These are phyloP conservation scores for Polydrusus tereticollis DNA, from an alignment of 2,888 invertebrate genomes.

Conservation along the genomic window DNA sequence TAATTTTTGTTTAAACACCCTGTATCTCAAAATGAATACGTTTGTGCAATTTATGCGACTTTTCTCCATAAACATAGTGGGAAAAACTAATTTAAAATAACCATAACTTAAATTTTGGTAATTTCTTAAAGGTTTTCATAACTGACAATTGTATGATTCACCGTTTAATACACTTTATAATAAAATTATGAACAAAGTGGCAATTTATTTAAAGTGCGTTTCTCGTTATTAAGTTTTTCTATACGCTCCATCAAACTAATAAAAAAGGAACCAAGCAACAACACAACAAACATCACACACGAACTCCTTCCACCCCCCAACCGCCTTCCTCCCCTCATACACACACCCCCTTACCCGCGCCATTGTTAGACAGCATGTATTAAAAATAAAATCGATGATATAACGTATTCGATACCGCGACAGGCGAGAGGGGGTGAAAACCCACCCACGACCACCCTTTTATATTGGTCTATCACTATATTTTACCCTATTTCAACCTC, in stretches of 20 bases:
- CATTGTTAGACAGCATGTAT: constrained; percentile 51
- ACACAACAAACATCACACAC: constrained; percentile 49
- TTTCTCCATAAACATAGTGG: too few species aligned
- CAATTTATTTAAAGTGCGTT: background rate
- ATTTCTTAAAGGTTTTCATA: too few species aligned
- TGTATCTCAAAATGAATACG: too few species aligned
- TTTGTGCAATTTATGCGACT: too few species aligned
- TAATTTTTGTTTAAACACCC: too few species aligned
- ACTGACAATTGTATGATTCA: background rate
- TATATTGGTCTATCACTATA: constrained; percentile 24
- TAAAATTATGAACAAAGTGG: background rate
- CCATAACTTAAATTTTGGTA: too few species aligned
- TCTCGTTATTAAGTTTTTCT: constrained; percentile 15
- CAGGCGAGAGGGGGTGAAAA: constrained; percentile 27
- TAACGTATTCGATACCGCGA: constrained; percentile 48
- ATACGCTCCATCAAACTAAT: constrained; percentile 43
- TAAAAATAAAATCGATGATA: constrained; percentile 52
- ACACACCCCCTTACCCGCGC: constrained; percentile 37
- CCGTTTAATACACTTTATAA: too few species aligned
- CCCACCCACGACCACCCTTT: constrained; percentile 32
- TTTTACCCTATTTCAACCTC: constrained; percentile 28
- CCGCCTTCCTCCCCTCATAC: constrained; percentile 13
- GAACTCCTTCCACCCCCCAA: constrained; percentile 36
- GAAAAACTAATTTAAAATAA: too few species aligned
- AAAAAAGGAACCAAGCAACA: constrained; percentile 48